Evolutionary conservation across 2,888 invertebrate species (phyloP).

Genomic region (Limnephilus auricula): DNA sequence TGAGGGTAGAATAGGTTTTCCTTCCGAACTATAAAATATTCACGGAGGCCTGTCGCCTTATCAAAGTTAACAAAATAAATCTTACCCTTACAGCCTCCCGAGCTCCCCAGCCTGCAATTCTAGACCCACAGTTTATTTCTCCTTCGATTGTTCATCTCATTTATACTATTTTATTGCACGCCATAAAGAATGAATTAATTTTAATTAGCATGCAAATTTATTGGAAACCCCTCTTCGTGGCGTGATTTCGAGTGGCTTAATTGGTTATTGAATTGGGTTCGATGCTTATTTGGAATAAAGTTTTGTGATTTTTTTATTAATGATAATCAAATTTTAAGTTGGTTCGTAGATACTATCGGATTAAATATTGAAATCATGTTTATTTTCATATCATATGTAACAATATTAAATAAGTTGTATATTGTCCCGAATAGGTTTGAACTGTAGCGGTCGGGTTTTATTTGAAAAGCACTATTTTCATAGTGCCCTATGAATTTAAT

Average conservation of each 20-base stretch:
- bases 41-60: slow-evolving; percentile 52
- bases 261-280: background rate
- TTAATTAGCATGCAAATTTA: slow-evolving; percentile 64
- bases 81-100: slow-evolving; percentile 47
- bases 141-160: slow-evolving; percentile 62
- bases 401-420: background rate
- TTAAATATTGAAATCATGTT: background rate
- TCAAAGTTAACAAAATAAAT: slow-evolving; percentile 63
- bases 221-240: background rate
- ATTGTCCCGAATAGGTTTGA: background rate
- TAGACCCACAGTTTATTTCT: slow-evolving; percentile 54
- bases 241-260: background rate
- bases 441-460: background rate
- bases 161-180: slow-evolving; percentile 61
- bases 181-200: slow-evolving; percentile 62
- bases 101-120: slow-evolving; percentile 37
- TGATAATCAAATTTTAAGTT: background rate
- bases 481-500: too few relatives aligned
- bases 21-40: slow-evolving; percentile 61
- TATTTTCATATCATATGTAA: background rate
- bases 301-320: background rate
- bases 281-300: slow-evolving; percentile 3
- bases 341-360: background rate
- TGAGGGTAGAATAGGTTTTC: slow-evolving; percentile 36
- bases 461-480: too few relatives aligned